A percentile compares a stretch with the other conserved stretches of the same genome.
Conservation (phyloP, 1,140 invertebrate genomes). For the Drosophila ohnishii region DNA sequence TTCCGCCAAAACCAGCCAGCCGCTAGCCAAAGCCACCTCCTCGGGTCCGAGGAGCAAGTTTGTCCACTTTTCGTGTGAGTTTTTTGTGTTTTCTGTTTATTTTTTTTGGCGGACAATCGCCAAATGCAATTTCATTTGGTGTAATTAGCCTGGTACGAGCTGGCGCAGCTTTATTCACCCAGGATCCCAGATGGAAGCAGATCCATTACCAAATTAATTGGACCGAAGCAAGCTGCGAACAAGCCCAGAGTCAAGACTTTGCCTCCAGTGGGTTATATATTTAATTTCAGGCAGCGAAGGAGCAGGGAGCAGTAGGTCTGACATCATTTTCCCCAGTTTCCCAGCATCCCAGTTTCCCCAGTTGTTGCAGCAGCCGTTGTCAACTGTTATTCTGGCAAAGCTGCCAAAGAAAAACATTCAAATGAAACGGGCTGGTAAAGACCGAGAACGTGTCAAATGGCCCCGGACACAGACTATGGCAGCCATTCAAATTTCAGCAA, state of each 20-base stretch:
- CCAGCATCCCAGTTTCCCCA: conserved; percentile 13
- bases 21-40: background rate
- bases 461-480: conserved; percentile 24
- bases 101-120: conserved; percentile 28
- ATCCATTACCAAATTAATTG: conserved; percentile 22
- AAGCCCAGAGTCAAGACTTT: conserved; percentile 5
- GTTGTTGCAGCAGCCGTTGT: conserved; percentile 38
- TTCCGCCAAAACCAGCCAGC: conserved; percentile 44
- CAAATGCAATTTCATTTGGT: conserved; percentile 45
- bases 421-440: conserved; percentile 33
- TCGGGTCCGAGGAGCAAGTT: conserved; percentile 37
- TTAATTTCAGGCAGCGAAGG: conserved; percentile 4
- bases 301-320: background rate
- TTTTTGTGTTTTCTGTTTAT: background rate
- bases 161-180: conserved; percentile 5
- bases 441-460: conserved; percentile 59
- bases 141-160: conserved; percentile 32
- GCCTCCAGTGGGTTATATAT: conserved; percentile 7
- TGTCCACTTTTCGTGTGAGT: conserved; percentile 42
- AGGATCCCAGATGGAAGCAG: background rate
- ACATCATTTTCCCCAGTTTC: conserved; percentile 26
- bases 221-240: conserved; percentile 15
- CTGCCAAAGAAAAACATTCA: conserved; percentile 28
- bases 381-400: conserved; percentile 17
- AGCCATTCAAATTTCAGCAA: background rate